These are phyloP conservation scores for Chorisops tibialis DNA, from an alignment of 2,888 invertebrate species.

Conservation along the genomic window DNA sequence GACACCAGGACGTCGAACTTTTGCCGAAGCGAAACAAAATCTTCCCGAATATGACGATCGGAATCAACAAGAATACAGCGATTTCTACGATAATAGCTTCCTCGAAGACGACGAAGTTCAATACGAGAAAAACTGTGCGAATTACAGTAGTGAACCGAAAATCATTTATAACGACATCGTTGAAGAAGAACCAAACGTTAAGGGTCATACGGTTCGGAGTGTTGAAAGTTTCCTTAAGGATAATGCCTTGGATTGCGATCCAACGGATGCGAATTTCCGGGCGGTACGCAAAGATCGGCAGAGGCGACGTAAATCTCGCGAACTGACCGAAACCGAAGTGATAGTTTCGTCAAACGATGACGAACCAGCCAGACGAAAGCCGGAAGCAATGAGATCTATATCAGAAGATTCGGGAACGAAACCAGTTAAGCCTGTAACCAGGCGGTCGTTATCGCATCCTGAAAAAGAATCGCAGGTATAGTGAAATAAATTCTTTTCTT, in stretches of 20 bases:
- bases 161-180: slow-evolving; percentile 47
- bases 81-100: slow-evolving; percentile 46
- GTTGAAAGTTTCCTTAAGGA: slow-evolving; percentile 34
- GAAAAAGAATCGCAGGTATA: slow-evolving; percentile 48
- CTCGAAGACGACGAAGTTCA: slow-evolving; percentile 48
- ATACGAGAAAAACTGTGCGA: slow-evolving; percentile 46
- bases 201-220: slow-evolving; percentile 27
- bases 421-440: slow-evolving; percentile 45
- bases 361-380: slow-evolving; percentile 40
- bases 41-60: slow-evolving; percentile 44
- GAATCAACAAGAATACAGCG: slow-evolving; percentile 37
- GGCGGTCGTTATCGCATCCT: slow-evolving; percentile 50
- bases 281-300: slow-evolving; percentile 34
- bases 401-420: slow-evolving; percentile 49
- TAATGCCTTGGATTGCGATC: slow-evolving; percentile 31
- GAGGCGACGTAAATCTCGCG: slow-evolving; percentile 33
- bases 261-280: slow-evolving; percentile 34
- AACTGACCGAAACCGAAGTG: slow-evolving; percentile 32
- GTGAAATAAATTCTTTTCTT: background rate
- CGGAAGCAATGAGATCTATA: slow-evolving; percentile 50
- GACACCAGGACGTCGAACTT: slow-evolving; percentile 40
- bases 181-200: slow-evolving; percentile 36
- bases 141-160: slow-evolving; percentile 48
- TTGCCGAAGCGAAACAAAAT: slow-evolving; percentile 50
- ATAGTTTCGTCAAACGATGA: slow-evolving; percentile 30